Base-by-base conservation (phyloP, 1,140 invertebrate genomes). In the Oreohelix idahoensis region DNA sequence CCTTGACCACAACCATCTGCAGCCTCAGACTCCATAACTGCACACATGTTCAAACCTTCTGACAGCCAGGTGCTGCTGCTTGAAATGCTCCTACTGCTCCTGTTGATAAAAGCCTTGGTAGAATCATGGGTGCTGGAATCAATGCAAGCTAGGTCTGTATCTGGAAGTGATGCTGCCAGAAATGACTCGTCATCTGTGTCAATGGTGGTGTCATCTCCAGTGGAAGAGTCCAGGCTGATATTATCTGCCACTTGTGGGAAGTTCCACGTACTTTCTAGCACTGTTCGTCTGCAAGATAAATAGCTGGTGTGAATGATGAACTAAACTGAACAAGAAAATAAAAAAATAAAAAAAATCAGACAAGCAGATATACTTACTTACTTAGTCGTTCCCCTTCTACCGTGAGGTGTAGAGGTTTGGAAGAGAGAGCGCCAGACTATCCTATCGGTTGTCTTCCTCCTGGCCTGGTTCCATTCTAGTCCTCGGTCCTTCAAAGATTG, bases 241-340 rank as follows among this genome's bases (percentile, higher is more conserved):
- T 89, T 90, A 85, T 93, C 93, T 53, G 90, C 87, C n/a, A 89
- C 82, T 81, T 91, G 89, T 20, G 90, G 92, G 83, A 90, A 92
- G 51, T 93, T 90, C 93, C 93, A 93, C 26, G 92, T 91, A 35
- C 92, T 93, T 76, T 93, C 92, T 29, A 93, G 84, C 8, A 76
- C 32, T 32, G 84, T 83, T 89, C 38, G 84, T 71, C 87, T 89
- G 80, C 29, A 82, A 80, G 8, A 49, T 17, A 49, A 49, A 49
- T 11, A 11, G 45, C 17, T 49, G 45, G n/a, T n/a, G n/a, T n/a
- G n/a, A n/a, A n/a, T n/a, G n/a, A n/a, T n/a, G n/a, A n/a, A n/a
- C n/a, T n/a, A n/a, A n/a, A n/a, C n/a, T n/a, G n/a, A n/a, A n/a
- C n/a, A n/a, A n/a, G n/a, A n/a, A n/a, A n/a, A n/a, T n/a, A n/a